These are phyloP conservation scores for Gisinianus flammeolus DNA, from an alignment of 2,888 invertebrate species.

Conservation along the genomic window DNA sequence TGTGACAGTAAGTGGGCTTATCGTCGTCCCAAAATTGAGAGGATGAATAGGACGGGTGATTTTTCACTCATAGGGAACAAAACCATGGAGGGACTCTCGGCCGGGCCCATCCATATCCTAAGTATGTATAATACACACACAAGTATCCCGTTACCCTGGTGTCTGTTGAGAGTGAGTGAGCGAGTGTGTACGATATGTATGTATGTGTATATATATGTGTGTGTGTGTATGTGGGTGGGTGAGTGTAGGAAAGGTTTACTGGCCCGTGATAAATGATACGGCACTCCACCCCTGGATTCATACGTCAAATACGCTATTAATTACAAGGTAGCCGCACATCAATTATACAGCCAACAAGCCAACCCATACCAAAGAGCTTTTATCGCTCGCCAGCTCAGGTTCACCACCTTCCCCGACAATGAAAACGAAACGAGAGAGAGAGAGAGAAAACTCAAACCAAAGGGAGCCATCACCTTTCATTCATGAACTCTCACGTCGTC, in stretches of 20 bases:
- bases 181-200: background rate
- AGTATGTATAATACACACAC: constrained; percentile 15
- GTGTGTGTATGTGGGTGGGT: background rate
- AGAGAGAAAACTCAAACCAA: no score
- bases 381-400: background rate
- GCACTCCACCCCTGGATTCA: constrained; percentile 43
- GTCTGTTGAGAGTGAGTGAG: background rate
- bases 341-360: constrained; percentile 40
- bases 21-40: constrained; percentile 44
- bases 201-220: background rate
- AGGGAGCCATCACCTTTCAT: no score
- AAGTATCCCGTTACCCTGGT: constrained; percentile 5
- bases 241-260: background rate
- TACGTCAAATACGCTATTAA: constrained; percentile 49
- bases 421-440: no score
- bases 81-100: background rate
- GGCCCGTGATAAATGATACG: constrained; percentile 44
- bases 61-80: constrained; percentile 40
- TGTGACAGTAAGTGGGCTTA: constrained; percentile 50
- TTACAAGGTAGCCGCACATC: constrained; percentile 47
- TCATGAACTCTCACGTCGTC: background rate
- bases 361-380: background rate
- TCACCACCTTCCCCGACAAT: background rate
- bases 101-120: background rate
- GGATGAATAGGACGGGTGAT: constrained; percentile 45